Conservation (phyloP, 1,140 invertebrate genomes). For the Bursaphelenchus mucronatus region DNA sequence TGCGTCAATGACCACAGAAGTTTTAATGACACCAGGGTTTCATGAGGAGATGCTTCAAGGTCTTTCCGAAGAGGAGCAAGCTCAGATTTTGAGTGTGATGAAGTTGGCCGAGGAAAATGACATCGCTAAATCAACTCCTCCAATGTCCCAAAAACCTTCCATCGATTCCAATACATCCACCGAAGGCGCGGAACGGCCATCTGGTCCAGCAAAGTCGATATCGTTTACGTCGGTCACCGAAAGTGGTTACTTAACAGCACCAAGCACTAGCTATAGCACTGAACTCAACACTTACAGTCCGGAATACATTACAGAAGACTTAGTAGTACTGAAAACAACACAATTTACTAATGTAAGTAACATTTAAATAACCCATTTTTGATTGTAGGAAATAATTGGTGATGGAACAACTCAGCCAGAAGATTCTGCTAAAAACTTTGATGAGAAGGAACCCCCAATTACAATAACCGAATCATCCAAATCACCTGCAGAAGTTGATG, state of each 20-base stretch:
- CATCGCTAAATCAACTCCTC: neutral
- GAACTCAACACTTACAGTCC: too few species aligned
- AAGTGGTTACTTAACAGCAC: constrained; percentile 17
- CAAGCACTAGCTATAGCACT: neutral
- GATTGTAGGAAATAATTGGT: too few species aligned
- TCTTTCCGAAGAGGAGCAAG: constrained; percentile 47
- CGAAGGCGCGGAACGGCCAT: too few species aligned
- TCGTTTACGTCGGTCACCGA: neutral
- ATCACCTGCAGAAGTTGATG: neutral
- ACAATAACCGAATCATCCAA: neutral
- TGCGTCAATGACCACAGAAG: neutral
- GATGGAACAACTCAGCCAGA: too few species aligned
- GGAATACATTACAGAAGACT: too few species aligned
- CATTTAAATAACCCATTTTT: too few species aligned
- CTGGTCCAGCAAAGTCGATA: constrained; percentile 9
- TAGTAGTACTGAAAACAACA: too few species aligned
- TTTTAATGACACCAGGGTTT: constrained; percentile 24
- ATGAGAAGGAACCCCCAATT: neutral
- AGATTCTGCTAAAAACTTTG: too few species aligned
- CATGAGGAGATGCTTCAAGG: constrained; percentile 32
- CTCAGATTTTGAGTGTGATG: constrained; percentile 54
- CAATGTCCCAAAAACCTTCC: constrained; percentile 3
- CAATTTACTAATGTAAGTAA: too few species aligned
- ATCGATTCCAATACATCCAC: constrained; percentile 1
- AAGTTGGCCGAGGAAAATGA: constrained; percentile 45